A percentile compares a stretch with the other conserved stretches of the same genome.
These are phyloP conservation scores for Crossocerus cetratus DNA, from an alignment of 2,888 invertebrate genomes.

Conservation along the genomic window DNA sequence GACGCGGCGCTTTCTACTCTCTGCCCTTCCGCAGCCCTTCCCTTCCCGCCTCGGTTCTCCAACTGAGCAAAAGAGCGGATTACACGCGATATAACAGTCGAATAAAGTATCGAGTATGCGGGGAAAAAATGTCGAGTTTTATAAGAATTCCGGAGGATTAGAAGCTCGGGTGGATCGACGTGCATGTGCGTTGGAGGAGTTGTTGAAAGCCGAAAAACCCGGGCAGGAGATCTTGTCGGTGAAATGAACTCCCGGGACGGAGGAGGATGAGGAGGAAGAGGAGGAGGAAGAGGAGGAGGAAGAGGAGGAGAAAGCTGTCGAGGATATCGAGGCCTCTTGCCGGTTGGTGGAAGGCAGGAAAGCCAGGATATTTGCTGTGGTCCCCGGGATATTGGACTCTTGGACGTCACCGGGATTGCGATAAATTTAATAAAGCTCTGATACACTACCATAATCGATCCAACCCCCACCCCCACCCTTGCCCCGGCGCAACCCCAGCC, in stretches of 20 bases:
- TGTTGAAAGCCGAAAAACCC: not conserved
- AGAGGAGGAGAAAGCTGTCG: not conserved
- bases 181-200: too few species aligned
- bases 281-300: not conserved
- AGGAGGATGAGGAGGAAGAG: not conserved
- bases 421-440: constrained; percentile 3
- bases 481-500: not conserved
- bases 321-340: not conserved
- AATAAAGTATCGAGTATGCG: too few species aligned
- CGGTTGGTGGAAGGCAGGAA: not conserved
- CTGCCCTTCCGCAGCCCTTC: too few species aligned
- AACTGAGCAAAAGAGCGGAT: too few species aligned
- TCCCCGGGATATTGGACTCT: not conserved
- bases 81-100: too few species aligned
- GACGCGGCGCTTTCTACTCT: too few species aligned
- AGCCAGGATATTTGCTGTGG: constrained; percentile 3
- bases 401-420: not conserved
- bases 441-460: constrained; percentile 2
- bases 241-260: not conserved
- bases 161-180: too few species aligned
- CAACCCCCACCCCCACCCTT: not conserved
- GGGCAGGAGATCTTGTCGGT: not conserved
- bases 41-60: too few species aligned
- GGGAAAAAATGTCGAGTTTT: too few species aligned
- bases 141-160: too few species aligned